Evolutionary conservation across 2,113 vertebrate genomes (phyloP), one percentile per base, ranked within the genome.

Genomic region (Scatophagus argus): DNA sequence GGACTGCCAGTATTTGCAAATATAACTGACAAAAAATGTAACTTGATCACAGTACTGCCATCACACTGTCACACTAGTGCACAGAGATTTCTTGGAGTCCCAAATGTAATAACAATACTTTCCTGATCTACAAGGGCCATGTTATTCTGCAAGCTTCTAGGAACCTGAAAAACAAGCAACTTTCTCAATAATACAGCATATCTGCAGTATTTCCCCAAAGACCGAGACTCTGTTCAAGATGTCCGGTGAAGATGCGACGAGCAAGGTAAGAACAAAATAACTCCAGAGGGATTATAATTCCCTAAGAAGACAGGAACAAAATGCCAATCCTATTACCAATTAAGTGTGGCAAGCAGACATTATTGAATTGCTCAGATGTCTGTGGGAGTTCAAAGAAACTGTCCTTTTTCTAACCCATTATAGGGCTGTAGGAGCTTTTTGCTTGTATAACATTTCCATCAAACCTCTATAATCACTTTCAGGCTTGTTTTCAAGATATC

Each of bases 201-300:
- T 49, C 71, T 82, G 74, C 31, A 81, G 71, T 75, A 49, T 75
- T 77, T 86, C 79, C 82, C 80, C 54, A 67, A 88, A 70, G 70
- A 78, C 71, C 31, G 61, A 77, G 16, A 13, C 43, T 36, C 25
- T 17, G 2, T 36, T 76, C 54, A 49, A 39, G 27, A 66, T 60
- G 78, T 73, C 58, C 56, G 69, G 60, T 27, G n/a, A 74, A 43
- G 62, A 70, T 1, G 23, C 14, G 5, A 36, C 17, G 56, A 51
- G 56, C 36, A 86, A 44, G 17, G 29, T 17, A 23, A 61, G 11
- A 54, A 75, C 56, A 61, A 46, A 72, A 78, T 2, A 43, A 32
- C 41, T 49, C 55, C 25, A 27, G 31, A 69, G 38, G 55, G 68
- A 84, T 86, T 47, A 16, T 16, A 39, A 59, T 32, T 51, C 66